phyloP scores from a whole-genome alignment of 2,888 invertebrate species.

The Cephus runcator region DNA sequence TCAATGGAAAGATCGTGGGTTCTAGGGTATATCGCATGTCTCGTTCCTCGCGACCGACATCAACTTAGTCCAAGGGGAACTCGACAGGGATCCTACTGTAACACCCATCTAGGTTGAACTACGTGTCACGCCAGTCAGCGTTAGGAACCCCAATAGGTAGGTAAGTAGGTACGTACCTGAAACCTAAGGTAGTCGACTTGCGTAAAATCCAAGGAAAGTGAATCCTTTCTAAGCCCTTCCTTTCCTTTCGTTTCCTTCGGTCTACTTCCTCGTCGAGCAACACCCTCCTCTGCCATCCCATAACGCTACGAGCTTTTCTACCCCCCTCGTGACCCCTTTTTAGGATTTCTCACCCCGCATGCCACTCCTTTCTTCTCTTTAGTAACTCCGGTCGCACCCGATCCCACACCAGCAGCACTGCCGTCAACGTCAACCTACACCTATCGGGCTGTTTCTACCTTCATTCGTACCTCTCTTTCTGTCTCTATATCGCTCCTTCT shows the following conservation, averaged over 20 bases:
- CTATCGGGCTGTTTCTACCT: not conserved
- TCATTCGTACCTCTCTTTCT: conserved; percentile 4
- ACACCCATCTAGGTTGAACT: not conserved
- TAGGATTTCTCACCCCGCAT: not conserved
- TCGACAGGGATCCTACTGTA: not conserved
- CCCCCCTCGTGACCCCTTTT: not conserved
- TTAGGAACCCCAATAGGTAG: not conserved
- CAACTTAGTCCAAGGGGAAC: not conserved
- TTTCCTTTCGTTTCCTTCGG: conserved; percentile 19
- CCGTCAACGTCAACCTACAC: too few species aligned
- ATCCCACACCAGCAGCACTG: not conserved
- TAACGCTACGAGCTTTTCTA: not conserved
- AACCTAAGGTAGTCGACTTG: conserved; percentile 1
- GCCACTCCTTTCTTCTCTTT: not conserved
- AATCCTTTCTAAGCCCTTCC: conserved; percentile 35
- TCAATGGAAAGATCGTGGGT: too few species aligned
- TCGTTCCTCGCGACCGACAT: not conserved
- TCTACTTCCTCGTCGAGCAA: not conserved
- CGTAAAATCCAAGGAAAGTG: conserved; percentile 35
- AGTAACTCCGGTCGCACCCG: not conserved
- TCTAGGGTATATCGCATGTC: not conserved
- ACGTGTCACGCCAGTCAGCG: not conserved
- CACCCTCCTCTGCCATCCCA: not conserved
- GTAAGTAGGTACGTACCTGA: not conserved
- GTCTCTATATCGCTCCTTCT: conserved; percentile 16